Conservation (phyloP, 2,888 invertebrate genomes). For the Pilophorus perplexus region DNA sequence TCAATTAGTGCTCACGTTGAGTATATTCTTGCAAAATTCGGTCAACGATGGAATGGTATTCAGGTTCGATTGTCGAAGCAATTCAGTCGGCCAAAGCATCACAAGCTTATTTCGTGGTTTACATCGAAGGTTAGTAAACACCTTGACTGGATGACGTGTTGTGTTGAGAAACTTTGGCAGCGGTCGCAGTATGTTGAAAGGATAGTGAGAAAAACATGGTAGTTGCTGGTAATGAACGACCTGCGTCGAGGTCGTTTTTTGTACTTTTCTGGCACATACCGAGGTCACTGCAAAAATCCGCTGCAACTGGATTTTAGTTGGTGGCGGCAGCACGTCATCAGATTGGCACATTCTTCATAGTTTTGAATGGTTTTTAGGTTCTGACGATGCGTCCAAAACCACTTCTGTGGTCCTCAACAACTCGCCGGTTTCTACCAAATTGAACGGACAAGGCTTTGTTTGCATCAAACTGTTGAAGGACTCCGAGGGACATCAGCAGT, state of each 20-base stretch:
- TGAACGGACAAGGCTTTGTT: slow-evolving; percentile 39
- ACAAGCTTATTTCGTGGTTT: slow-evolving; percentile 44
- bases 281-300: too few relatives aligned
- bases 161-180: too few relatives aligned
- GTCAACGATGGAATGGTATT: slow-evolving; percentile 46
- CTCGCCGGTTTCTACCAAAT: slow-evolving; percentile 13
- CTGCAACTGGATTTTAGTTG: too few relatives aligned
- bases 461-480: slow-evolving; percentile 42
- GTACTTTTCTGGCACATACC: too few relatives aligned
- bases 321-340: too few relatives aligned
- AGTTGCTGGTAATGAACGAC: too few relatives aligned
- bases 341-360: not conserved
- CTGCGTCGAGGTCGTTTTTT: too few relatives aligned
- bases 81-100: slow-evolving; percentile 35
- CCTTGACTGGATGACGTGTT: too few relatives aligned
- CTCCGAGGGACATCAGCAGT: slow-evolving; percentile 41
- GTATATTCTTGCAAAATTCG: too few relatives aligned
- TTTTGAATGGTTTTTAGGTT: slow-evolving; percentile 30
- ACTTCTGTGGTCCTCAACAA: slow-evolving; percentile 39
- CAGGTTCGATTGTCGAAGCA: slow-evolving; percentile 43
- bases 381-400: slow-evolving; percentile 41
- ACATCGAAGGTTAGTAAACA: slow-evolving; percentile 44
- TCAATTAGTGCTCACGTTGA: too few relatives aligned
- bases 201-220: too few relatives aligned
- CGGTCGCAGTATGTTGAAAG: too few relatives aligned